Evolutionary conservation across 1,140 invertebrate genomes (phyloP).

Genomic region (Drosophila aff.): DNA sequence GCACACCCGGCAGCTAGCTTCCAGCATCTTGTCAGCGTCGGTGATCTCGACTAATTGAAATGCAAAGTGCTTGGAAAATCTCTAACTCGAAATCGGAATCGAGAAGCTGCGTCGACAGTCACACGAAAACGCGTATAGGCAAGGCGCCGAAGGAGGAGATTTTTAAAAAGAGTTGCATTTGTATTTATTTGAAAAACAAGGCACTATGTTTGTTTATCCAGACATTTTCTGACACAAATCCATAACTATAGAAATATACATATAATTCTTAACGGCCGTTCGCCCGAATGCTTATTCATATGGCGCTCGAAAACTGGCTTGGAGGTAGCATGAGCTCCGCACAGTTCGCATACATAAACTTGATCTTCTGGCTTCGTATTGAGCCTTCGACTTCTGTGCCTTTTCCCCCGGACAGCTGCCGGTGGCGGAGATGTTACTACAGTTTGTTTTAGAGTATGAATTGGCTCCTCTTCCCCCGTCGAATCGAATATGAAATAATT

Average conservation of each 20-base stretch:
- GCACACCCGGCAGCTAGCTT: constrained; percentile 52
- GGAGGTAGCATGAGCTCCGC: constrained; percentile 46
- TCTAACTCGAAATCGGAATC: neutral
- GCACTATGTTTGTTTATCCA: neutral
- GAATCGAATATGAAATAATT: neutral
- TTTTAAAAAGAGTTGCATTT: neutral
- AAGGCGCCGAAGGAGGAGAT: neutral
- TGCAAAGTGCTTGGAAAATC: constrained; percentile 11
- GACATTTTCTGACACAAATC: neutral
- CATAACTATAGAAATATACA: neutral
- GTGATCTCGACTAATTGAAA: constrained; percentile 21
- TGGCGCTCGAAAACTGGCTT: constrained; percentile 63
- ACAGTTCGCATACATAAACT: constrained; percentile 58
- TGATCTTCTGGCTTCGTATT: constrained; percentile 23
- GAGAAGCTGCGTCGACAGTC: constrained; percentile 37
- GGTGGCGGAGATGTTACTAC: neutral
- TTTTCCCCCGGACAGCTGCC: neutral
- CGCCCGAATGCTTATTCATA: constrained; percentile 58
- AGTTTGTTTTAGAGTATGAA: neutral
- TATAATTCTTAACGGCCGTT: constrained; percentile 71
- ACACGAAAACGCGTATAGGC: constrained; percentile 3
- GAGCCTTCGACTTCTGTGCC: neutral
- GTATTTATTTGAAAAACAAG: constrained; percentile 5
- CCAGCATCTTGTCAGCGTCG: constrained; percentile 29
- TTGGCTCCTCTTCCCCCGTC: neutral